phyloP scores from a whole-genome alignment of 2,797 vertebrate genomes.

The Lophotriccus pileatus region DNA sequence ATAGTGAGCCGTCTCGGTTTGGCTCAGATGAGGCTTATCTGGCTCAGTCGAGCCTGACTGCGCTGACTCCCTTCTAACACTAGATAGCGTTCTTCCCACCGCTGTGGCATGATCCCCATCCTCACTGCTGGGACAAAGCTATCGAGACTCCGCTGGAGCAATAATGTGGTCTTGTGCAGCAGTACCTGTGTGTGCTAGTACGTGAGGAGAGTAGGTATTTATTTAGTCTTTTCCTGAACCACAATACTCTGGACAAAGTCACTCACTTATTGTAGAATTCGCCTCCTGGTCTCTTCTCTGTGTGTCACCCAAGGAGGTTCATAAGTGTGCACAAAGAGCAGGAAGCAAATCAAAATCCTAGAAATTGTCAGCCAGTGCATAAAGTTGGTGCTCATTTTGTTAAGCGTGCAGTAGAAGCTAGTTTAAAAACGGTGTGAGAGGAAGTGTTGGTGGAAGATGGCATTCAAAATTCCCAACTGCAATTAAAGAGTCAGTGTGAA shows the following conservation, averaged over 20 bases:
- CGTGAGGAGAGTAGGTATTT: neutral
- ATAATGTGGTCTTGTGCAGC: rapidly evolving
- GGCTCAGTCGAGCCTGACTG: neutral
- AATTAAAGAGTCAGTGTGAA: neutral
- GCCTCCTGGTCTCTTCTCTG: neutral
- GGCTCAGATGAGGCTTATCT: neutral
- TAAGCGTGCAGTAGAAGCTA: neutral
- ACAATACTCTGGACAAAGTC: neutral
- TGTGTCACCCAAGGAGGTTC: neutral
- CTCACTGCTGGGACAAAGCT: neutral
- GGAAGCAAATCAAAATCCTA: neutral
- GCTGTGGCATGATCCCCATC: neutral
- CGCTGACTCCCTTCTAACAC: neutral
- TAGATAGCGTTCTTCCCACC: neutral
- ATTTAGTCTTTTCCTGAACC: neutral
- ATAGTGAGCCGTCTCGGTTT: neutral
- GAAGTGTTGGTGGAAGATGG: neutral
- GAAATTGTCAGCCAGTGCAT: neutral
- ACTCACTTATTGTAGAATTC: neutral
- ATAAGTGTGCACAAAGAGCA: rapidly evolving
- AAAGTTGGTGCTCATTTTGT: neutral
- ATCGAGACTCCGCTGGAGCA: rapidly evolving
- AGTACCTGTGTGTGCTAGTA: neutral
- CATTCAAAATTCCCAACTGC: neutral
- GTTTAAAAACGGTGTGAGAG: neutral